These are phyloP conservation scores for Hypanus sabinus DNA, from an alignment of 2,113 vertebrate genomes.

Conservation along the genomic window DNA sequence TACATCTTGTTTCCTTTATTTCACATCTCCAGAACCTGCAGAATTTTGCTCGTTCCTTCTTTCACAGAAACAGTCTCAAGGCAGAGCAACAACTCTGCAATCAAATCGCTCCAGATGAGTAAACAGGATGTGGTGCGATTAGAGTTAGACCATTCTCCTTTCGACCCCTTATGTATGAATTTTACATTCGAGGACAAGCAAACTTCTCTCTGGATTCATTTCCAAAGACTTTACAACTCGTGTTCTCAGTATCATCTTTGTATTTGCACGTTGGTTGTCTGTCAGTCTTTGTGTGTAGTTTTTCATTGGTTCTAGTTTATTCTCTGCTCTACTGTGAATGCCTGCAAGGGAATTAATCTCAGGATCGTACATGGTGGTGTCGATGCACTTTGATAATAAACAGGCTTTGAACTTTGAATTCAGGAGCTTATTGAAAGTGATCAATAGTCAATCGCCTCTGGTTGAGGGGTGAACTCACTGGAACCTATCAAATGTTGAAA, in stretches of 20 bases:
- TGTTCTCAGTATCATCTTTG: too few species aligned
- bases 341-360: too few species aligned
- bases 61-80: background rate
- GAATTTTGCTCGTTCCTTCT: background rate
- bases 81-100: background rate
- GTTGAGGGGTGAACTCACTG: background rate
- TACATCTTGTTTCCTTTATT: too few species aligned
- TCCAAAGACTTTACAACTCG: too few species aligned
- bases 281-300: too few species aligned
- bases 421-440: background rate
- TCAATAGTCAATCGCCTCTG: background rate
- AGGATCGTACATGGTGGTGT: too few species aligned
- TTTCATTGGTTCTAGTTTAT: too few species aligned
- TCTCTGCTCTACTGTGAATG: too few species aligned
- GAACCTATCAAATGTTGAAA: too few species aligned
- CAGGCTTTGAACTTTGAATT: background rate
- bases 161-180: background rate
- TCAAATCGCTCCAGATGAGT: background rate
- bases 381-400: too few species aligned
- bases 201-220: too few species aligned
- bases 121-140: background rate
- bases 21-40: background rate
- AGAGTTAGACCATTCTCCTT: background rate
- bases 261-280: too few species aligned
- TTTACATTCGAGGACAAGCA: background rate